Conservation (phyloP, 1,140 invertebrate species). For the Gonioctena quinquepunctata region DNA sequence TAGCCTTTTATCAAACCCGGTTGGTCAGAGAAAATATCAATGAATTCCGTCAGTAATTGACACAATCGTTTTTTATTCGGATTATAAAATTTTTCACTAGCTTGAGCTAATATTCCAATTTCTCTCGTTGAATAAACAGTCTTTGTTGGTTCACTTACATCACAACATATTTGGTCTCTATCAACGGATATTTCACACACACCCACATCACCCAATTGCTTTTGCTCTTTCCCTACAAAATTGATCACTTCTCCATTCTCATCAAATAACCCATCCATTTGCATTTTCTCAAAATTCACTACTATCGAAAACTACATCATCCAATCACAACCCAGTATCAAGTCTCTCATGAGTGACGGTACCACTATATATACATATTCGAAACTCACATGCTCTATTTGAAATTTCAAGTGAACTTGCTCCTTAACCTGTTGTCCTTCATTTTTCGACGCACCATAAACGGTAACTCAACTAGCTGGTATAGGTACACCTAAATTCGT, state of each 20-base stretch:
- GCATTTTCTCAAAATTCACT: neutral
- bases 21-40: conserved; percentile 10
- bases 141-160: neutral
- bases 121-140: neutral
- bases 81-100: no score
- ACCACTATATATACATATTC: neutral
- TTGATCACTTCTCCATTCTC: no score
- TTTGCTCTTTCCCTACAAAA: no score
- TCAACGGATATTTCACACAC: neutral
- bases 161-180: neutral
- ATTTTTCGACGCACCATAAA: neutral
- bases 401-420: neutral
- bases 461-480: neutral
- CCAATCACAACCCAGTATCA: conserved; percentile 7
- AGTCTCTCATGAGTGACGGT: neutral
- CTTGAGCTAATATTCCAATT: no score
- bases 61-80: no score
- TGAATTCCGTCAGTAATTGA: neutral
- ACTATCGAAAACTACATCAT: neutral
- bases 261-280: neutral
- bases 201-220: no score
- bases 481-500: neutral
- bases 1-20: neutral
- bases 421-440: neutral
- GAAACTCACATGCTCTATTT: neutral